Evolutionary conservation across 2,113 vertebrate species (phyloP).

Genomic region (Capreolus pygargus): DNA sequence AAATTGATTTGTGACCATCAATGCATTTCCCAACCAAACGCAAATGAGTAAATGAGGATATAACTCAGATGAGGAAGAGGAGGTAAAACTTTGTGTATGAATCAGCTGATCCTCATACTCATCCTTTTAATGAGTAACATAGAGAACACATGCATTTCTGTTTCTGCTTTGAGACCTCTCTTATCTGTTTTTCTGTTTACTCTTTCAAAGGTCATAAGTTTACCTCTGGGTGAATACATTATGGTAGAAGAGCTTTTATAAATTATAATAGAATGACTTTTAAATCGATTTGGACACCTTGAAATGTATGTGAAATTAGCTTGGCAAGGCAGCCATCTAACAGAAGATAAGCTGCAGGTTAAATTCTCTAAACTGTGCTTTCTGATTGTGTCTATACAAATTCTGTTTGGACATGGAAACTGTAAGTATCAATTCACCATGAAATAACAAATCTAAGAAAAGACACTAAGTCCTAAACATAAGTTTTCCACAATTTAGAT

Average conservation of each 20-base stretch:
- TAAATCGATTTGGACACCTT: conserved; percentile 36
- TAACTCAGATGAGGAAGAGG: background rate
- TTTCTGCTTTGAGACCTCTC: background rate
- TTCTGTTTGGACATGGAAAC: background rate
- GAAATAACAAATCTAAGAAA: background rate
- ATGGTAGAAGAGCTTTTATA: background rate
- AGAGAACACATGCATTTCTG: background rate
- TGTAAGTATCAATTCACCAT: background rate
- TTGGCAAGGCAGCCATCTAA: background rate
- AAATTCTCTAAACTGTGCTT: background rate
- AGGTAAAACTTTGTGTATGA: conserved; percentile 31
- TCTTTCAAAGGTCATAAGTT: background rate
- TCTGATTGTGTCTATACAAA: background rate
- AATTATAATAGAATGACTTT: background rate
- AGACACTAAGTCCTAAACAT: background rate
- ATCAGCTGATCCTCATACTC: background rate
- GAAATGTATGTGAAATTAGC: background rate
- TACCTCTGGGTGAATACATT: background rate
- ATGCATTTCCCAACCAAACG: background rate
- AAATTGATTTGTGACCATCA: background rate
- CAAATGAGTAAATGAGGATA: background rate
- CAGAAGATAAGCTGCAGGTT: background rate
- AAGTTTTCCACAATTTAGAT: background rate
- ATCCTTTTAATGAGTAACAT: background rate
- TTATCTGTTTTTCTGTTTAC: background rate